Base-by-base conservation (phyloP, 2,113 vertebrate genomes). In the Phyllopteryx taeniolatus region DNA sequence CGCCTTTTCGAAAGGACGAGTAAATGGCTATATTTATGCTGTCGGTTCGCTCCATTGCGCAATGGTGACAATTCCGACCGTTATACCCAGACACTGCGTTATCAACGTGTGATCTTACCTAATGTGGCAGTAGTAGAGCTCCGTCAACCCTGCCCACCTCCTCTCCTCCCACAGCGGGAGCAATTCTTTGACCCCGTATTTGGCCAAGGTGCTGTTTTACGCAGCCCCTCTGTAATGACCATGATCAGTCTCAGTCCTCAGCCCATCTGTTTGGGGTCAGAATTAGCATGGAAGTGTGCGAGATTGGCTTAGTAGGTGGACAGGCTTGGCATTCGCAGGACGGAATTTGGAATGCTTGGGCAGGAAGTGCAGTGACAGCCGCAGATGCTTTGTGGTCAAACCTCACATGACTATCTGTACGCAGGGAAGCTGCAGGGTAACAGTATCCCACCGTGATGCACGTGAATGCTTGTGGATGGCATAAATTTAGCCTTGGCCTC, bases 381-480 rank as follows among this genome's bases (percentile, higher is more conserved):
- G 8, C 46, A 49, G 70, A 86, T 70, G 82, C 84, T 64, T 66
- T 88, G 90, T 83, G 87, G 88, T 81, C 78, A 72, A 73, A 78
- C 73, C 84, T 89, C 88, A 83, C 88, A 91, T 90, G 87, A 88
- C 85, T 83, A 43, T 74, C 68, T 71, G 78, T 86, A 72, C 76
- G 76, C 80, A 31, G 67, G 79, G 79, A 71, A 75, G 57, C 71
- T 42, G 67, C 73, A 82, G 83, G 81, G 92, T 93, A 92, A 93
- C 83, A 91, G 84, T 90, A 92, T 92, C 91, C 84, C 85, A 79
- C 85, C 83, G 78, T 91, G 90, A 91, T 90, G 87, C 78, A 78
- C 76, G 0, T 73, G 80, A 85, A 85, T 85, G 84, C 84, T 85
- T 85, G 71, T 71, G 68, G 64, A 19, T 69, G 82, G 71, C 78